Evolutionary conservation across 2,888 invertebrate species (phyloP).

Genomic region (Cosmia pyralina): DNA sequence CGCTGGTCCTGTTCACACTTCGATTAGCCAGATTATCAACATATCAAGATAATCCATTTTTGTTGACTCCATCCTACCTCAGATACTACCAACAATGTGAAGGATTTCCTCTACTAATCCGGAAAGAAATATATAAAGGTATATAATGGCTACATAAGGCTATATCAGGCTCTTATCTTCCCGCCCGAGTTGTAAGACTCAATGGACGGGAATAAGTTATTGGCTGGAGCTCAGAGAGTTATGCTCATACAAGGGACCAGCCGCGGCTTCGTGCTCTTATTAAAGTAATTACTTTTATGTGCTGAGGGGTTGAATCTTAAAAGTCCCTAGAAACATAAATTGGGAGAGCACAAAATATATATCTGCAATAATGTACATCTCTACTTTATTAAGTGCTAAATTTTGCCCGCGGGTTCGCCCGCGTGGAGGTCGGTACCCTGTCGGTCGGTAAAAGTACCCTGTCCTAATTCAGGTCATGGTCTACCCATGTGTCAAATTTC

Average conservation of each 20-base stretch:
- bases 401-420: too few relatives aligned
- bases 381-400: background rate
- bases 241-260: slow-evolving; percentile 17
- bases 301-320: background rate
- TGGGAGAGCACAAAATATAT: background rate
- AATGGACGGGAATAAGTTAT: slow-evolving; percentile 55
- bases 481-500: too few relatives aligned
- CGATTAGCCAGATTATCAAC: background rate
- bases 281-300: slow-evolving; percentile 20
- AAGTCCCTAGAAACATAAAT: background rate
- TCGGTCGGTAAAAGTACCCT: too few relatives aligned
- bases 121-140: slow-evolving; percentile 12
- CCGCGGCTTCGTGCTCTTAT: background rate
- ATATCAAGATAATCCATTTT: background rate
- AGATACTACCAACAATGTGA: slow-evolving; percentile 3
- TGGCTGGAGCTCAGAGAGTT: slow-evolving; percentile 28
- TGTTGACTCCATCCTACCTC: background rate
- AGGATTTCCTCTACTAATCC: slow-evolving; percentile 14
- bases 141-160: slow-evolving; percentile 2
- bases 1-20: background rate
- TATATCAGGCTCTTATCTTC: slow-evolving; percentile 38
- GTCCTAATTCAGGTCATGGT: too few relatives aligned
- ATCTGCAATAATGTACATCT: background rate
- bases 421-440: too few relatives aligned
- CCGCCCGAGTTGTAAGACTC: slow-evolving; percentile 37